Conservation (phyloP, 30 jellyfish, hydroid and myxozoan species). For the Pseudorhiza aurosa region DNA sequence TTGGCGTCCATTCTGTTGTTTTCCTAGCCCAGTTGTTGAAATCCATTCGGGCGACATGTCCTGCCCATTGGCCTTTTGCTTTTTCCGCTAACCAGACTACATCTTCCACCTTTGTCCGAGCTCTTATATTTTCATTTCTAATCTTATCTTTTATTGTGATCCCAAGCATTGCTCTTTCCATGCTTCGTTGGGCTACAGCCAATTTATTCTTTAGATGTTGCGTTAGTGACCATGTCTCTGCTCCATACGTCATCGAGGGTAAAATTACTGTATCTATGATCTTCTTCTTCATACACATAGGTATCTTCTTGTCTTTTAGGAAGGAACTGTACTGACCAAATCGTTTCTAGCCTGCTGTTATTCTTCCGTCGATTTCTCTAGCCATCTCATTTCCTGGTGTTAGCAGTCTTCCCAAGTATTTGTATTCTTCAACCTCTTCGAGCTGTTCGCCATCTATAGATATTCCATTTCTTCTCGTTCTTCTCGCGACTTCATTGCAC, state of each 20-base stretch:
- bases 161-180: constrained; percentile 46
- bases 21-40: too few species aligned
- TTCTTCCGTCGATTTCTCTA: constrained; percentile 35
- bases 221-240: constrained; percentile 63
- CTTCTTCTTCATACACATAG: constrained; percentile 54
- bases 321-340: constrained; percentile 66
- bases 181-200: constrained; percentile 31
- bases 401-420: constrained; percentile 47
- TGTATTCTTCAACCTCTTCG: constrained; percentile 54
- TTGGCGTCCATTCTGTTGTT: too few species aligned
- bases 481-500: too few species aligned
- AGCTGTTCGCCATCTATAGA: constrained; percentile 42
- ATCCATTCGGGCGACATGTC: too few species aligned
- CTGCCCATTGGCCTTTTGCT: too few species aligned
- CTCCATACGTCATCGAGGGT: constrained; percentile 68
- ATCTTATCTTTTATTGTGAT: constrained; percentile 35
- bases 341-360: constrained; percentile 65
- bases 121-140: constrained; percentile 36
- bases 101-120: constrained; percentile 36
- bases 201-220: constrained; percentile 31
- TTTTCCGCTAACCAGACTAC: constrained; percentile 4
- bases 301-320: constrained; percentile 56
- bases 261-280: constrained; percentile 40
- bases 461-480: too few species aligned
- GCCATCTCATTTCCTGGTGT: constrained; percentile 59